phyloP scores from a whole-genome alignment of 1,140 invertebrate species.

The Asobara japonica region DNA sequence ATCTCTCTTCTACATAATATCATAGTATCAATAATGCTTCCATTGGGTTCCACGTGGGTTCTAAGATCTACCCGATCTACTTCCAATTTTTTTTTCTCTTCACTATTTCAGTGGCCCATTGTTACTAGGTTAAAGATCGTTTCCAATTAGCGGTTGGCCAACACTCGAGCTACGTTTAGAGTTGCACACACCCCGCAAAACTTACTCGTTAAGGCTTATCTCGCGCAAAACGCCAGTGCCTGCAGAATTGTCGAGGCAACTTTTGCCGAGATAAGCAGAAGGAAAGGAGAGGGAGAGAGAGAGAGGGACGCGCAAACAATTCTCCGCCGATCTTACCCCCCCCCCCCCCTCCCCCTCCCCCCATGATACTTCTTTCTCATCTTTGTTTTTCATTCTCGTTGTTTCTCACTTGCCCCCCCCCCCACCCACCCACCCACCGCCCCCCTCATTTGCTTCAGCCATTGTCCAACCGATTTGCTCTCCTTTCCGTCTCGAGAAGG shows the following conservation, averaged over 20 bases:
- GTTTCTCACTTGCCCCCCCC: neutral
- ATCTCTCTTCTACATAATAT: too few species aligned
- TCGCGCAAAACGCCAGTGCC: slow-evolving; percentile 14
- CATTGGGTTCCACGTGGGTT: too few species aligned
- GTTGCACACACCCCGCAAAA: slow-evolving; percentile 15
- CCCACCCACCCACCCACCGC: neutral
- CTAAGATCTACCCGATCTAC: too few species aligned
- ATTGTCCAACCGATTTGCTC: slow-evolving; percentile 19
- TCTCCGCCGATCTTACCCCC: slow-evolving; percentile 12
- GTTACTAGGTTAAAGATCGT: slow-evolving; percentile 15
- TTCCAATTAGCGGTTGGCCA: slow-evolving; percentile 32
- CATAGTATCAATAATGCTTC: too few species aligned
- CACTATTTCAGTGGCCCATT: neutral
- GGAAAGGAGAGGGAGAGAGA: slow-evolving; percentile 13
- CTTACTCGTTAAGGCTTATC: slow-evolving; percentile 37
- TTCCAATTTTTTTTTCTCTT: neutral
- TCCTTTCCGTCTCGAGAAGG: slow-evolving; percentile 2
- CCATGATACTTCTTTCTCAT: neutral
- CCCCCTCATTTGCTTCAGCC: slow-evolving; percentile 5
- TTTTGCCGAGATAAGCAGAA: slow-evolving; percentile 33
- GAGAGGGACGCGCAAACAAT: too few species aligned
- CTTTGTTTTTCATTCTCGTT: slow-evolving; percentile 12
- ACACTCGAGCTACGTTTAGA: slow-evolving; percentile 17
- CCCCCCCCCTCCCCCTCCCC: neutral
- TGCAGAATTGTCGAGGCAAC: slow-evolving; percentile 36